Conservation (phyloP, 2,888 invertebrate species). For the Campopleginae sp. region DNA sequence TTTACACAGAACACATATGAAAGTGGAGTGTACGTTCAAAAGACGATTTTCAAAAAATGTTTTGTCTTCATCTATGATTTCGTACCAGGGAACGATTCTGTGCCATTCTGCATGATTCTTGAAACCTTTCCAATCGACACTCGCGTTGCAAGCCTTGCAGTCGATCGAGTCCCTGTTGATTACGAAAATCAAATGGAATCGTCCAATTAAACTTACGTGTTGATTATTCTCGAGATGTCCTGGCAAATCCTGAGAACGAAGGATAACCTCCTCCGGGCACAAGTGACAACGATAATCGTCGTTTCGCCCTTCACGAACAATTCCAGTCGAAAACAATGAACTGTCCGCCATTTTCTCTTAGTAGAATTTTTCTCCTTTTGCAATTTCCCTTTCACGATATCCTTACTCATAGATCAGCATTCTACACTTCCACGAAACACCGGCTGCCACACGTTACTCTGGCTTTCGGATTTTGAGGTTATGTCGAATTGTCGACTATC, state of each 20-base stretch:
- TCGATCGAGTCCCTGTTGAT: background rate
- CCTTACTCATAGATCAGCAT: background rate
- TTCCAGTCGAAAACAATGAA: background rate
- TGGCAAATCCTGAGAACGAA: background rate
- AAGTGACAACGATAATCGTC: slow-evolving; percentile 20
- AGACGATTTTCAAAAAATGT: slow-evolving; percentile 50
- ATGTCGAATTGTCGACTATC: background rate
- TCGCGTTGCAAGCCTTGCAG: slow-evolving; percentile 29
- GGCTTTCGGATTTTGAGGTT: background rate
- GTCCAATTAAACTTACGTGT: slow-evolving; percentile 26
- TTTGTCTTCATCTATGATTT: slow-evolving; percentile 19
- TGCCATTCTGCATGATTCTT: slow-evolving; percentile 46
- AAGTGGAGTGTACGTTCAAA: slow-evolving; percentile 3
- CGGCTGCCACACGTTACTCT: background rate
- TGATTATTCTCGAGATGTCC: background rate
- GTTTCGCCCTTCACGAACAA: background rate
- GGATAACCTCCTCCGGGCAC: background rate
- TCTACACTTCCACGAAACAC: background rate
- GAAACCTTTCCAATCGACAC: background rate
- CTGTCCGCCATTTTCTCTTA: background rate
- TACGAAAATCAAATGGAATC: slow-evolving; percentile 28
- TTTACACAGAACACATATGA: slow-evolving; percentile 35
- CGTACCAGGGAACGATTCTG: slow-evolving; percentile 39
- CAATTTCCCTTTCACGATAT: background rate
- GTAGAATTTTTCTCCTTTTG: background rate